Evolutionary conservation across 2,888 invertebrate species (phyloP), one percentile per base, ranked within the genome.

Genomic region (Melieria crassipennis): DNA sequence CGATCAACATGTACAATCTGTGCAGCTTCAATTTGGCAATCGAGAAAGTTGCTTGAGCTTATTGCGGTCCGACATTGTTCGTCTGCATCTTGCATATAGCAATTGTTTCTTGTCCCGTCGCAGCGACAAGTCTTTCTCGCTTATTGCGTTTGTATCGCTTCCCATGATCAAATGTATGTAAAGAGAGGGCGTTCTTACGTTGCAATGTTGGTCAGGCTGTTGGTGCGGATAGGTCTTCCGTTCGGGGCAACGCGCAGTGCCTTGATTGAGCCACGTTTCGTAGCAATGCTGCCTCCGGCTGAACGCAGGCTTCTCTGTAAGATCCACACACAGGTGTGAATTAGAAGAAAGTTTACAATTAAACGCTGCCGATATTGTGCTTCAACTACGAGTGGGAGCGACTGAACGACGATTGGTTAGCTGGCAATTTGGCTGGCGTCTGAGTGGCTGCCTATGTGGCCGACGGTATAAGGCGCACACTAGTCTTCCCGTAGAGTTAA

Each of bases 301-400:
- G 70, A 75, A 75, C 85, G 82, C 82, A 87, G 79, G 82, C 87
- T 87, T 84, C 85, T 87, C 87, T 87, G 86, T 83, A 87, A 87
- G 79, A 83, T 83, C 81, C 82, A 83, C 83, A 84, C 83, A 79
- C 52, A 75, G 73, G 69, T 76, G 74, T 75, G 75, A 75, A 75
- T 75, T 75, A 75, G 76, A 75, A 78, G 73, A 78, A 77, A 77
- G 70, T 74, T 72, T 70, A 74, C 65, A 75, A 75, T 76, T 72
- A 75, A 73, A 74, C 75, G 77, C 65, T 75, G 73, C 69, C 48
- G 13, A 56, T 43, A 13, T 6, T 47, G 47, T 52, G 43, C 61
- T 43, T 50, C 68, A 60, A 61, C 50, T 30, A 69, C 65, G 50
- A 62, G 47, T 67, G 16, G 48, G 61, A 67, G 60, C 52, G 60